Conservation (phyloP, 2,797 vertebrate genomes). For the Muraenolepis orangiensis region DNA sequence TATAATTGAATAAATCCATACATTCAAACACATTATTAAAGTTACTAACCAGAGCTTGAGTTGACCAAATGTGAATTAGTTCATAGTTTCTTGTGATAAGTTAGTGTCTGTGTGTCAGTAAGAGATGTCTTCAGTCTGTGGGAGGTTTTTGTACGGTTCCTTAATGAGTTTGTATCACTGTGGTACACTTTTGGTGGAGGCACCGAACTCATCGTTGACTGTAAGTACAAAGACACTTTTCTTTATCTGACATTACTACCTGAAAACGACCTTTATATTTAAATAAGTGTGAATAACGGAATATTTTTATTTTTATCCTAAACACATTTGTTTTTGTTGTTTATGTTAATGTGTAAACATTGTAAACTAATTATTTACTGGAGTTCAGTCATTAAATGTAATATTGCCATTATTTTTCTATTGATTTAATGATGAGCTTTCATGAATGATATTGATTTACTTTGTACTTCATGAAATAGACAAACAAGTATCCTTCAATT, state of each 20-base stretch:
- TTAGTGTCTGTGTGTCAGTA: background rate
- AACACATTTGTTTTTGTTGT: background rate
- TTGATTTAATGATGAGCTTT: no score
- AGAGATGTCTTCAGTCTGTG: slow-evolving; percentile 3
- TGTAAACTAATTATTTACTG: no score
- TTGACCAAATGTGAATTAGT: no score
- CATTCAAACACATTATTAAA: background rate
- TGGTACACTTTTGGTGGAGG: slow-evolving; percentile 48
- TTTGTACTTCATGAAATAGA: no score
- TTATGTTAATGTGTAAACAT: no score
- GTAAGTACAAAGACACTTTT: slow-evolving; percentile 36
- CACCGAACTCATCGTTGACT: slow-evolving; percentile 43
- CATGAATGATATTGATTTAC: no score
- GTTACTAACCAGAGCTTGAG: no score
- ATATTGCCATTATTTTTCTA: no score
- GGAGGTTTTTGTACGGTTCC: slow-evolving; percentile 49
- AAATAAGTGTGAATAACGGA: no score
- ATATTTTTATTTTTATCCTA: no score
- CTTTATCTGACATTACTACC: background rate
- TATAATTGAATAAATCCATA: background rate
- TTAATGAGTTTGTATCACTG: slow-evolving; percentile 49
- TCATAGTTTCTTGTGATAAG: background rate
- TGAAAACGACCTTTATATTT: background rate
- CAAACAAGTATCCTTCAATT: no score
- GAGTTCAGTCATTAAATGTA: no score